phyloP scores from a whole-genome alignment of 2,797 vertebrate species.

The Bryconaethiops microstoma region DNA sequence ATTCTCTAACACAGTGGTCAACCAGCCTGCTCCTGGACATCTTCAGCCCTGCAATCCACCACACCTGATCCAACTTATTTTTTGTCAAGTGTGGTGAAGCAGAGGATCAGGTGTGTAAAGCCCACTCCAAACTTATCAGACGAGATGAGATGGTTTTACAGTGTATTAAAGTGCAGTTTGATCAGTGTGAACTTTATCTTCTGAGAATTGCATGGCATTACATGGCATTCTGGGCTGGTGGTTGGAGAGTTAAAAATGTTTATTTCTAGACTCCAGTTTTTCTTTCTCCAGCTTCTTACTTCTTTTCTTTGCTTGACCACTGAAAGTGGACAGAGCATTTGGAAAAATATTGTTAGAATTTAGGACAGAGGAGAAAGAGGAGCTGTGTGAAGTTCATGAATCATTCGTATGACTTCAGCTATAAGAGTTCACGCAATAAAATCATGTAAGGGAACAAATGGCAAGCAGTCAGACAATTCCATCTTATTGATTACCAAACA shows the following conservation, averaged over 20 bases:
- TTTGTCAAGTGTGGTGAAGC: not conserved
- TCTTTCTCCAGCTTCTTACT: no score
- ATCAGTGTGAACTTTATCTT: not conserved
- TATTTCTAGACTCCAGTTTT: no score
- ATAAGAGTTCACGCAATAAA: not conserved
- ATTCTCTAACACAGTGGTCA: slow-evolving; percentile 23
- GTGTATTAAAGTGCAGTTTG: not conserved
- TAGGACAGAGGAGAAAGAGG: not conserved
- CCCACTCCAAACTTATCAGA: not conserved
- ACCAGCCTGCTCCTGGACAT: not conserved
- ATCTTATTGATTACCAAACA: no score
- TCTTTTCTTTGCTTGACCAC: not conserved
- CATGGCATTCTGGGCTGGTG: no score
- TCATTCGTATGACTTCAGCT: not conserved
- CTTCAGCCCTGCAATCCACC: not conserved
- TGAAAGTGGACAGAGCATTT: not conserved
- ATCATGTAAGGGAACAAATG: no score
- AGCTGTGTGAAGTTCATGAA: not conserved
- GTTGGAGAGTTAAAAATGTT: no score
- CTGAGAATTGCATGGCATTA: no score
- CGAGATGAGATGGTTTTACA: not conserved
- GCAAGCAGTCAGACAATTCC: no score
- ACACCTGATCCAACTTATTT: not conserved
- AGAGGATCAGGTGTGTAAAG: not conserved
- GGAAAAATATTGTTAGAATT: not conserved